Base-by-base conservation (phyloP, 2,113 vertebrate species). In the Festucalex cinctus region DNA sequence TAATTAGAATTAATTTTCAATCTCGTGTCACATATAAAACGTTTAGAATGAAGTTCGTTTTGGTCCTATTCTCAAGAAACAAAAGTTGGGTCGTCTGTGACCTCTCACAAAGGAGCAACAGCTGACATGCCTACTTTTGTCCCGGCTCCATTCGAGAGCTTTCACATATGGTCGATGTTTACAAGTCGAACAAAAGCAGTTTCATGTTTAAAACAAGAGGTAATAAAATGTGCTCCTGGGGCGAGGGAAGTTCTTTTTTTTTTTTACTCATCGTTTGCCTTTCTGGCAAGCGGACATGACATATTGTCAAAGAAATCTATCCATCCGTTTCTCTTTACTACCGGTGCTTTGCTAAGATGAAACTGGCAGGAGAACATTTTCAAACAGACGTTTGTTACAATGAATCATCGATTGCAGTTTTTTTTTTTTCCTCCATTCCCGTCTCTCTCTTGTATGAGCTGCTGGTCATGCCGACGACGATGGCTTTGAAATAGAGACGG, bases 401-500 rank as follows among this genome's bases (percentile, higher is more conserved):
- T 88, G 85, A 72, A 59, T 70, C 61, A 66, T 63, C 72, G 83
- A 32, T 83, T 80, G 74, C 85, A 70, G 74, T 80, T 71, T 63
- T 69, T 74, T n/a, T n/a, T n/a, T n/a, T n/a, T n/a, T n/a, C n/a
- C n/a, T 68, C 65, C 69, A 53, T 70, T 73, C 58, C 73, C 74
- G 69, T 67, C 68, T 66, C 36, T 68, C 39, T 74, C 66, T 79
- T 85, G 86, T 74, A 77, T 81, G 76, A 84, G 74, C 83, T 76
- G 75, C 85, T 65, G 83, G 75, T 81, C 71, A 66, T 78, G 86
- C 88, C 85, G 86, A 54, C 24, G 5, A 54, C 85, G 88, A 83
- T 84, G 63, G 68, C 89, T 89, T 90, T 89, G 87, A 91, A 85
- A 77, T 1, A 20, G 8, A 70, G 71, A 78, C 73, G 70, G 85